phyloP scores from a whole-genome alignment of 2,113 vertebrate species.

The Merops nubicus region DNA sequence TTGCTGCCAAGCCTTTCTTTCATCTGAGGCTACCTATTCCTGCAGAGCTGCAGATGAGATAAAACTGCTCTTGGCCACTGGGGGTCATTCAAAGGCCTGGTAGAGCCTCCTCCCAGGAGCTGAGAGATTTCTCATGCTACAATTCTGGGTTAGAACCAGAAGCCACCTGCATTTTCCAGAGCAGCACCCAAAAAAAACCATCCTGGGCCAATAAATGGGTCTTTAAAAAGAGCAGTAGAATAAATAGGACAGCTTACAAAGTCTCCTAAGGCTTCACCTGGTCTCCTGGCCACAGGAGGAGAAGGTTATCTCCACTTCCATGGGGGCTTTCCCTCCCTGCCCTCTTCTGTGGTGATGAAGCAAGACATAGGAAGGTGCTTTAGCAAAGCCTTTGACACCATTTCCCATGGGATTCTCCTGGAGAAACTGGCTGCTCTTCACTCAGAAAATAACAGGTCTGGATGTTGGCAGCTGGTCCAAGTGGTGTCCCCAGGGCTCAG shows the following conservation, averaged over 20 bases:
- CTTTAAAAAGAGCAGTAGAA: not conserved
- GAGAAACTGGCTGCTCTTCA: not conserved
- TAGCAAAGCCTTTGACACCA: not conserved
- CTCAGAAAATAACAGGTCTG: not conserved
- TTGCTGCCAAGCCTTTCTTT: not conserved
- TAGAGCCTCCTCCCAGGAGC: not conserved
- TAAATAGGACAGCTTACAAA: not conserved
- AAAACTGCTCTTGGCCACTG: constrained; percentile 54
- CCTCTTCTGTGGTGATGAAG: not conserved
- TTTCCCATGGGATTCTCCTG: not conserved
- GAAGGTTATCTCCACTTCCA: too few species aligned
- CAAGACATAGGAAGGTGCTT: not conserved
- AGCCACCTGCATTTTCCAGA: not conserved
- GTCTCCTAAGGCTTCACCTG: not conserved
- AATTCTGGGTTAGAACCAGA: not conserved
- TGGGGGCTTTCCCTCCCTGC: not conserved
- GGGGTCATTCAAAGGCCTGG: constrained; percentile 66
- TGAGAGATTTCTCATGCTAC: not conserved
- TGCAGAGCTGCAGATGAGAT: not conserved
- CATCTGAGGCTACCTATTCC: not conserved
- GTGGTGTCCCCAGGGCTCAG: not conserved
- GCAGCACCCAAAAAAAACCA: not conserved
- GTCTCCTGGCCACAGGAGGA: not conserved
- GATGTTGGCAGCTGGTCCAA: accelerated
- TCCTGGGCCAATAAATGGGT: not conserved